Base-by-base conservation (phyloP, 92 coral and sea anemone species). In the Isaurus tuberculatus region DNA sequence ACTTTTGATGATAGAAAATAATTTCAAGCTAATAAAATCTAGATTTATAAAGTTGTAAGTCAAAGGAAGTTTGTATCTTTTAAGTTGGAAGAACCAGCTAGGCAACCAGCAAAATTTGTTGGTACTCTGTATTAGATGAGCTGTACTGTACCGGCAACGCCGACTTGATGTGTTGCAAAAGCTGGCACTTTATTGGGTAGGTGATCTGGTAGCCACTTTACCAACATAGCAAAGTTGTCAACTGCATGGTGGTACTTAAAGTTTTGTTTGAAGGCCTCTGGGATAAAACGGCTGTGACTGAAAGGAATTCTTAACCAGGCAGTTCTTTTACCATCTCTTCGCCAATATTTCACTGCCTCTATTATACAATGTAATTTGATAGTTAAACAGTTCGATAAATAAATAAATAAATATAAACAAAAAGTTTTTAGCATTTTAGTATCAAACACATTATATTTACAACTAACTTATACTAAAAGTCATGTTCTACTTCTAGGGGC, bases 81-180 rank as follows among this genome's bases (percentile, higher is more conserved):
- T n/a, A n/a, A n/a, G n/a, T n/a, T n/a, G n/a, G n/a, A n/a, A n/a
- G n/a, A n/a, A n/a, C n/a, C n/a, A n/a, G n/a, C n/a, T n/a, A n/a
- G n/a, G n/a, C n/a, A n/a, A n/a, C n/a, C n/a, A n/a, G n/a, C n/a
- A n/a, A n/a, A n/a, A n/a, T n/a, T n/a, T n/a, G n/a, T n/a, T n/a
- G n/a, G n/a, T n/a, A n/a, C n/a, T 36, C 7, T 36, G 3, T 36
- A 36, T 36, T 2, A 36, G 3, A 36, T 8, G 23, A 60, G 22
- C 23, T 44, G 22, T 19, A 53, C 48, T 10, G n/a, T 70, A 93
- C 97, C 97, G 83, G 97, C 88, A 16, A 93, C 97, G 72, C 97
- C 97, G 58, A 93, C 75, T 53, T 93, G 97, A 69, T 93, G 97
- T 42, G 94, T 91, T 0, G 97, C 97, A 81, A 89, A 93, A 0